A percentile compares a stretch with the other conserved stretches of the same genome.
Conservation (phyloP, 2,888 invertebrate species). For the Parnassius smintheus region DNA sequence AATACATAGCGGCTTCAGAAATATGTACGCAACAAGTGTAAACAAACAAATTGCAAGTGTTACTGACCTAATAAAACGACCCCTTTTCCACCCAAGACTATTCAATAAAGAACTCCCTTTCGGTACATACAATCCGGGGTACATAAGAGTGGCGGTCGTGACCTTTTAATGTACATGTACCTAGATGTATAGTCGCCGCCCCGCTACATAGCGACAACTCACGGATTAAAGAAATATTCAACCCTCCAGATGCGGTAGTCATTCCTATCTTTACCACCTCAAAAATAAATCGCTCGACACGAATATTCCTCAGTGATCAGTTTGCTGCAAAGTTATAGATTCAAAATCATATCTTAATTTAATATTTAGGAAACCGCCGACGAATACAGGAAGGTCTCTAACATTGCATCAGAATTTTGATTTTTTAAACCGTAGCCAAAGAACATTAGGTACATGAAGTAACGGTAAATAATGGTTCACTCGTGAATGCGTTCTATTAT, state of each 20-base stretch:
- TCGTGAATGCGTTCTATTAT: too few species aligned
- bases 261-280: conserved; percentile 3
- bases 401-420: too few species aligned
- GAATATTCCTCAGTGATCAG: too few species aligned
- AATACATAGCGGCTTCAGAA: conserved; percentile 31
- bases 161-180: conserved; percentile 68
- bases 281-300: not conserved
- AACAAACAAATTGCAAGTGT: conserved; percentile 70
- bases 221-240: conserved; percentile 53
- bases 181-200: conserved; percentile 54
- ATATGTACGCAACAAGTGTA: conserved; percentile 50
- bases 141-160: conserved; percentile 73
- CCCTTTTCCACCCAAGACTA: conserved; percentile 73
- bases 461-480: too few species aligned
- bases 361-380: too few species aligned
- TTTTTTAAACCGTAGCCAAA: too few species aligned
- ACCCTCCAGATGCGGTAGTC: conserved; percentile 42
- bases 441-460: too few species aligned
- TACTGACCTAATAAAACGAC: conserved; percentile 79
- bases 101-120: conserved; percentile 79
- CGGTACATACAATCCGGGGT: conserved; percentile 66
- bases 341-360: too few species aligned
- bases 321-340: too few species aligned
- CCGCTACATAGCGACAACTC: conserved; percentile 52
- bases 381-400: too few species aligned